phyloP scores from a whole-genome alignment of 2,888 invertebrate species.

The Macropis europaea region DNA sequence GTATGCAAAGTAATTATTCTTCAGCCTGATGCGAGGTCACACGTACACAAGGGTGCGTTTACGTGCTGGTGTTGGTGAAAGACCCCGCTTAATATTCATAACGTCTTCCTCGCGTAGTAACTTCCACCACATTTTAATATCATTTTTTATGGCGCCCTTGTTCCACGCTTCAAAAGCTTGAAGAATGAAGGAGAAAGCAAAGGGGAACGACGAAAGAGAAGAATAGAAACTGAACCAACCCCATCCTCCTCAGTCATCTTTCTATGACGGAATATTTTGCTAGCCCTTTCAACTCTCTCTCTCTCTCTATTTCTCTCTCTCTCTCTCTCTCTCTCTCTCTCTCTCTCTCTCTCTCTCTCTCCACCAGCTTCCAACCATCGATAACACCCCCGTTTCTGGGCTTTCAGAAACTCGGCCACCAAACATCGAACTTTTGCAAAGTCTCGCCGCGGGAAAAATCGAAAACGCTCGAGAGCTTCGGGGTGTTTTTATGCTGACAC shows the following conservation, averaged over 20 bases:
- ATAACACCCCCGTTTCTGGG: conserved; percentile 18
- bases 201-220: conserved; percentile 5
- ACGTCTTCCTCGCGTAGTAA: conserved; percentile 59
- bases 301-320: conserved; percentile 3
- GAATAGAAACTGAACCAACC: conserved; percentile 12
- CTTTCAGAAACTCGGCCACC: conserved; percentile 51
- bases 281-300: conserved; percentile 25
- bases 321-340: neutral
- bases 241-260: conserved; percentile 12
- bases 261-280: conserved; percentile 53
- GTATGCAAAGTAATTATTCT: too few relatives aligned
- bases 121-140: conserved; percentile 72
- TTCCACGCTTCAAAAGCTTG: conserved; percentile 50
- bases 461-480: conserved; percentile 41
- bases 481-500: conserved; percentile 42
- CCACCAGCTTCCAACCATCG: conserved; percentile 14
- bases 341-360: conserved; percentile 1
- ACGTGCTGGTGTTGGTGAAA: neutral
- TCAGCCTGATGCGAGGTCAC: neutral
- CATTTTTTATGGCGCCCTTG: conserved; percentile 55
- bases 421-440: conserved; percentile 50
- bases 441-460: conserved; percentile 45
- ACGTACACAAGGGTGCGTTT: neutral
- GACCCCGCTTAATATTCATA: conserved; percentile 70
- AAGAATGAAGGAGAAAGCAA: conserved; percentile 21